Evolutionary conservation across 2,888 invertebrate genomes (phyloP), one percentile per base, ranked within the genome.

Genomic region (Eremobia ochroleuca): DNA sequence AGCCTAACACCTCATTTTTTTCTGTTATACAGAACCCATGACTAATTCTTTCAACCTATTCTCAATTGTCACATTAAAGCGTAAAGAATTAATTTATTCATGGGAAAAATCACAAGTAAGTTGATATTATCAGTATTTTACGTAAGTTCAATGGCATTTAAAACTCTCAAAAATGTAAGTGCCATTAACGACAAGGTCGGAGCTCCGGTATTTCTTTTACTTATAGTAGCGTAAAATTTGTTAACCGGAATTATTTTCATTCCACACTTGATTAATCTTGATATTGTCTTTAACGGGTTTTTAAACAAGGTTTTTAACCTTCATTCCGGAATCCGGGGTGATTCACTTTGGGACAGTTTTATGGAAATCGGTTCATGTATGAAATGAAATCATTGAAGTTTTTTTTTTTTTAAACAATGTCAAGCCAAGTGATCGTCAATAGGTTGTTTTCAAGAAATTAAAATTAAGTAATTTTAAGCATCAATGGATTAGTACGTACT

Each of bases 131-230:
- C 46, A 13, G 11, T 74, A 69, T 68, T 78, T 84, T 77, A 82
- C 69, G 77, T 77, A 37, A 82, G 79, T 67, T 46, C 55, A 81
- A 67, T 76, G 79, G 61, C 85, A 88, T 79, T 79, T 71, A 74
- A 77, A 68, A 76, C 18, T 64, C 34, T 84, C 58, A 77, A 79
- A 76, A 73, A 37, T 74, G 66, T 68, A 68, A 76, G 49, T 69
- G 66, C 65, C 79, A 67, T 79, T 72, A 77, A 84, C 13, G 65
- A 77, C 79, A 84, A 89, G 89, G 87, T 72, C 58, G 49, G 1
- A 69, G 70, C 43, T 70, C 77, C 71, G 62, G 72, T 79, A 69
- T 55, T 49, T 55, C 59, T 80, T 79, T 78, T 52, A 58, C 25
- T 58, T 73, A 82, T 28, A 49, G 58, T 52, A 82, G 43, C 49